Conservation (phyloP, 1,140 invertebrate genomes). For the Protaetia brevitarsis region DNA sequence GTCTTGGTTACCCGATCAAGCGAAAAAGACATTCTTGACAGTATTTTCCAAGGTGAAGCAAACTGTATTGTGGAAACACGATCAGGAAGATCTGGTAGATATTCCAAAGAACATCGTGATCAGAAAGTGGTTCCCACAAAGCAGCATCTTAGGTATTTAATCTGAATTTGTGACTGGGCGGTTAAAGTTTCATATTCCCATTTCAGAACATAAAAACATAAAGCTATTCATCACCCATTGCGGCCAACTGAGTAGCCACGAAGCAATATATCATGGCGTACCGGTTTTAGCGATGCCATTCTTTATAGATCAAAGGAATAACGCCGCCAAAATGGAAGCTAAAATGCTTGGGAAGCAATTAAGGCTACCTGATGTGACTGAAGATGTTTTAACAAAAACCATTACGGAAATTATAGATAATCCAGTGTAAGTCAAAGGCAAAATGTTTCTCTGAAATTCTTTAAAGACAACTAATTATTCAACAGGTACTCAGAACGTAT, state of each 20-base stretch:
- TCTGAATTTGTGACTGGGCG: too few relatives aligned
- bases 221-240: constrained; percentile 51
- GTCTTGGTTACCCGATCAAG: too few relatives aligned
- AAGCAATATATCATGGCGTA: constrained; percentile 51
- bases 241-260: constrained; percentile 50
- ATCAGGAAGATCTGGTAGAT: too few relatives aligned
- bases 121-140: too few relatives aligned
- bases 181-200: too few relatives aligned
- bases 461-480: background rate
- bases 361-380: constrained; percentile 32
- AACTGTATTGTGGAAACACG: too few relatives aligned
- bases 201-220: constrained; percentile 46
- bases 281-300: constrained; percentile 53
- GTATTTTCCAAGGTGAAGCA: too few relatives aligned
- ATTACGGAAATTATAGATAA: background rate
- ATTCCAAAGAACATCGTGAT: too few relatives aligned
- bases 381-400: constrained; percentile 21
- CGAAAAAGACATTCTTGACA: too few relatives aligned
- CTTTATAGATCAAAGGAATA: constrained; percentile 46
- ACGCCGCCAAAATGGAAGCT: constrained; percentile 28
- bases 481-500: background rate
- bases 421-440: background rate
- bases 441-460: background rate
- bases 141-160: too few relatives aligned
- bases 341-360: constrained; percentile 23